Evolutionary conservation across 2,797 vertebrate species (phyloP), one percentile per base, ranked within the genome.

Genomic region (Tragopan temminckii): DNA sequence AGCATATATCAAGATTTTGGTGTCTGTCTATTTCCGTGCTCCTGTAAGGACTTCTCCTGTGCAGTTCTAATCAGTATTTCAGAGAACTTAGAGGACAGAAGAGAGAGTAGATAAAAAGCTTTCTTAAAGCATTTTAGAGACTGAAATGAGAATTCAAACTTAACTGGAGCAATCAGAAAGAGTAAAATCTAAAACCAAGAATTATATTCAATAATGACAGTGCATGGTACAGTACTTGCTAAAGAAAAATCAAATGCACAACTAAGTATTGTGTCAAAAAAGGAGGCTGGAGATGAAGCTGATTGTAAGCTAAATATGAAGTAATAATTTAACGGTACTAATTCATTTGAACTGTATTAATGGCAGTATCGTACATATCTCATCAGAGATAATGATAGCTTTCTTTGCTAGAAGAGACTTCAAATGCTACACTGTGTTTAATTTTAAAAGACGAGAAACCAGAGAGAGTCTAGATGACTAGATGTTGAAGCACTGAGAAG

Each of bases 401-500:
- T 91, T 57, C 66, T 84, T 78, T 80, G 58, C 35, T 72, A 50
- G 77, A 76, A 72, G 66, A 42, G 18, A 79, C 18, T 25, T 88
- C 50, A 79, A 71, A 80, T 66, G 13, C 7, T n/a, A 62, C n/a
- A 8, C 7, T 42, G 25, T 55, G 15, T 69, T 90, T 64, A 10
- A 7, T 72, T 66, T 13, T 59, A 81, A 76, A 81, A 81, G 67
- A 86, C 0, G 69, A 88, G 67, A 86, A 94, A 74, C 15, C 29
- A 55, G 35, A 80, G 16, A 84, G 3, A 52, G 11, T 55, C 27
- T 63, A 19, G 11, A 31, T 84, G 75, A 80, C 19, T 81, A 81
- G 24, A 38, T 0, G 0, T 4, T 79, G 46, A 77, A 72, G 16
- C 40, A 40, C 1, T 55, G 21, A 74, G 31, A 40, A 86, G 21